phyloP scores from a whole-genome alignment of 2,797 vertebrate species.

The Paedocypris micromegethes region DNA sequence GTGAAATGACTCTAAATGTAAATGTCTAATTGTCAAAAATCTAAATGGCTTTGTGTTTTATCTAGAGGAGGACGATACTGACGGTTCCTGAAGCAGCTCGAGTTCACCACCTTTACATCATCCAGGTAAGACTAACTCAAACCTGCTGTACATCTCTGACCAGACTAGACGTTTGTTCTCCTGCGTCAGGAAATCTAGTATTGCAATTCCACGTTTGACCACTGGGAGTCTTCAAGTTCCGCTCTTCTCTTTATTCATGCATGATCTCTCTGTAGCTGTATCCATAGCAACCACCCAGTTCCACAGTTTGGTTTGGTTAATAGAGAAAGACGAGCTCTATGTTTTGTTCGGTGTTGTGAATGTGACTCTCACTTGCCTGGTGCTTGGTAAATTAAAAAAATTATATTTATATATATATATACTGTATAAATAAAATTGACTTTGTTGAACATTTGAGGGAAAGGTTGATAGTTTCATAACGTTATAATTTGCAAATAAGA shows the following conservation, averaged over 20 bases:
- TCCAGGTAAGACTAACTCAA: constrained; percentile 52
- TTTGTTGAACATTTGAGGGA: too few relatives aligned
- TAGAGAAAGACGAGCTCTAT: neutral
- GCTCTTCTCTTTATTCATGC: neutral
- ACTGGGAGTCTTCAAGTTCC: constrained; percentile 44
- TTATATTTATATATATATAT: too few relatives aligned
- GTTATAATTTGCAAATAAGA: too few relatives aligned
- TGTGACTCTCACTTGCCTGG: neutral
- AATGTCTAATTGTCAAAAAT: too few relatives aligned
- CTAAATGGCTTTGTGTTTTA: neutral
- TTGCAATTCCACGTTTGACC: constrained; percentile 33
- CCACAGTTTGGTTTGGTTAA: constrained; percentile 25
- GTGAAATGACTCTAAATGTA: too few relatives aligned
- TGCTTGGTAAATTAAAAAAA: neutral
- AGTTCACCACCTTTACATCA: constrained; percentile 49
- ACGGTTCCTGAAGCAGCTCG: neutral
- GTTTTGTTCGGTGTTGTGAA: constrained; percentile 9
- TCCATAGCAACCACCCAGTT: constrained; percentile 31
- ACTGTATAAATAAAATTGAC: too few relatives aligned
- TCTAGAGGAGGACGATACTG: constrained; percentile 10
- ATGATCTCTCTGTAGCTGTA: neutral
- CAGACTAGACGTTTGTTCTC: constrained; percentile 24
- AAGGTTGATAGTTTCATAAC: too few relatives aligned
- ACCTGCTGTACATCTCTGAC: neutral
- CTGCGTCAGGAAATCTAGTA: neutral